Conservation (phyloP, 2,113 vertebrate genomes). For the Empidonax alnorum region DNA sequence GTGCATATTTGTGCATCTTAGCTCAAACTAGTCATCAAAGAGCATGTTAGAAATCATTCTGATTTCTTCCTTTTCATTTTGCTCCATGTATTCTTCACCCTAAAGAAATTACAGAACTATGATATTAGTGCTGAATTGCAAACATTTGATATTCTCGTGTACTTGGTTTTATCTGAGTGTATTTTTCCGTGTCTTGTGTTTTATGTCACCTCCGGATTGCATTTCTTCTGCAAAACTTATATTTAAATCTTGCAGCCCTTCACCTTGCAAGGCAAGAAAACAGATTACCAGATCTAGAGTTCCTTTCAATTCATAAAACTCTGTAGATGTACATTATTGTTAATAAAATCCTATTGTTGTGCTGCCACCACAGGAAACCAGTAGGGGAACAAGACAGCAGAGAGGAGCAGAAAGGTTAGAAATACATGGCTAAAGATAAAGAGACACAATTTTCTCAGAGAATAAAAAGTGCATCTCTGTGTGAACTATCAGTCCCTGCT, state of each 20-base stretch:
- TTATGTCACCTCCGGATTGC: neutral
- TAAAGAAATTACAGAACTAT: neutral
- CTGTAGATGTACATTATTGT: neutral
- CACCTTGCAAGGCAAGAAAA: neutral
- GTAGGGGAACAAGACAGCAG: neutral
- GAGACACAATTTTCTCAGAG: neutral
- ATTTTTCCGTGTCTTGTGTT: neutral
- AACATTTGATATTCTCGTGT: neutral
- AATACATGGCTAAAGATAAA: neutral
- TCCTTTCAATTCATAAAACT: neutral
- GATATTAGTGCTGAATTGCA: neutral
- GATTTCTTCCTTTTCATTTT: neutral
- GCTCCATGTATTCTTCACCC: neutral
- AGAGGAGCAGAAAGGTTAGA: neutral
- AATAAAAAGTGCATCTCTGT: neutral
- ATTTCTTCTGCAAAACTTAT: neutral
- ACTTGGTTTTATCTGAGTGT: rapidly evolving
- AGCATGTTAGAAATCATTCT: neutral
- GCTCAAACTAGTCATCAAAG: neutral
- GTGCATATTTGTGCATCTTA: neutral
- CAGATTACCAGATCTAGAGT: neutral
- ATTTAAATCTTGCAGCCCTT: neutral
- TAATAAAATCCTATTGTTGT: neutral
- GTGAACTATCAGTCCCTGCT: neutral
- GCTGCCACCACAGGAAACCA: neutral